Base-by-base conservation (phyloP, 2,797 vertebrate genomes). In the Peromyscus melanophrys region DNA sequence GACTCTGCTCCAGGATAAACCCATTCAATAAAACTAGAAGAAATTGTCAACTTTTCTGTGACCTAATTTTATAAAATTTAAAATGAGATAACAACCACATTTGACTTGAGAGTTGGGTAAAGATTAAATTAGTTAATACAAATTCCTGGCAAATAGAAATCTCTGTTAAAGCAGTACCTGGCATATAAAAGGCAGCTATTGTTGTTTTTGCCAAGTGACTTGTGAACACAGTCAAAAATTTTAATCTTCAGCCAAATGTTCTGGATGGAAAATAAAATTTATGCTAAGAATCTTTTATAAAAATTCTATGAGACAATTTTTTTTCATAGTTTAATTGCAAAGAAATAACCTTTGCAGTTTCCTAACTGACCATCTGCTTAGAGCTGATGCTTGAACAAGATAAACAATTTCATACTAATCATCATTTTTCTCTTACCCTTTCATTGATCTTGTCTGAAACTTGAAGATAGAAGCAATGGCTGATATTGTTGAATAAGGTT, bases 371-470 rank as follows among this genome's bases (percentile, higher is more conserved):
- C 67, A n/a, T 67, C 2, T 82, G 13, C 75, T 88, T 29, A 83
- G 13, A 77, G 19, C 57, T 73, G 63, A 78, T 88, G 63, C 69
- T 91, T 78, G 34, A 97, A 93, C 13, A 83, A 16, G 16, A 49
- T 67, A 43, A 0, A 43, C 14, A 83, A 29, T 71, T 12, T 77
- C 89, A 40, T 49, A 43, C 23, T 82, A 34, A 49, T 84, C 2
- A 23, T 91, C 46, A 82, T 89, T 88, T 94, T 80, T 92, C 25
- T 78, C 78, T 81, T 52, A 11, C 9, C 0, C 1, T 85, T 90
- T 96, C 65, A 59, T 82, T 71, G 12, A 1, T 77, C 23, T 92
- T 80, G 55, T 52, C 21, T 96, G 17, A 94, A 97, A 95, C 4
- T 40, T 88, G 6, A 17, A 49, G 59, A 65, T 93, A 67, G 80